Evolutionary conservation across 1,140 invertebrate genomes (phyloP).

Genomic region (Sinella curviseta): DNA sequence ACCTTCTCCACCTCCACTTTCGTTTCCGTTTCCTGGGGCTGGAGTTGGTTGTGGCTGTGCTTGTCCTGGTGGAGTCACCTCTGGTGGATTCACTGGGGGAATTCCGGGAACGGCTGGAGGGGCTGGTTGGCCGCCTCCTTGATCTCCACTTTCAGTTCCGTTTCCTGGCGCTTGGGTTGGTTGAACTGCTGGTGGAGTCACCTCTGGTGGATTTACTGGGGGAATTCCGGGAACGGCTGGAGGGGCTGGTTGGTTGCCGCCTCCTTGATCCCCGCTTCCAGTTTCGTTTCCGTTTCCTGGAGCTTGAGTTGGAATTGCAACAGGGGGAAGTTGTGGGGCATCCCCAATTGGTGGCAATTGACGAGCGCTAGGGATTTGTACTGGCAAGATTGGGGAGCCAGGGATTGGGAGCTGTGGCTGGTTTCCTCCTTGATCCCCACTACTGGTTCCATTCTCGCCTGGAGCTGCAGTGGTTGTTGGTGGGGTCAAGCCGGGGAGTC

Average conservation of each 20-base stretch:
- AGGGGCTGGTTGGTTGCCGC: no score
- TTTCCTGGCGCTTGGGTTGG: background rate
- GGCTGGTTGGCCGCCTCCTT: background rate
- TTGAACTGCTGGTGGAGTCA: background rate
- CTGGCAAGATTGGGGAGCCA: background rate
- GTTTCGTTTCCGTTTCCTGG: no score
- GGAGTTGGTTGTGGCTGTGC: background rate
- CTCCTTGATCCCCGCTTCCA: no score
- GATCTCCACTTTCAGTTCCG: background rate
- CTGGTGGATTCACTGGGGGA: background rate
- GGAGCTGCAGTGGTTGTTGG: background rate
- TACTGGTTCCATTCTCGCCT: no score
- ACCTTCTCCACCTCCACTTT: no score
- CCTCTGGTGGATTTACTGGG: background rate
- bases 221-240: background rate
- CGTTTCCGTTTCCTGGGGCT: no score
- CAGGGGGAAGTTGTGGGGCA: no score
- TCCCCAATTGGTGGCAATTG: no score
- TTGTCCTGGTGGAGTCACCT: background rate
- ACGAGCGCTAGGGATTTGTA: no score
- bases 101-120: background rate
- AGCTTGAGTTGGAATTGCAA: no score
- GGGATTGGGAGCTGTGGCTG: background rate
- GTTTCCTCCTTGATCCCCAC: no score
- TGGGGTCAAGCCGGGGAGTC: conserved; percentile 37